phyloP scores from a whole-genome alignment of 2,888 invertebrate species.

The Tridacna gigas region DNA sequence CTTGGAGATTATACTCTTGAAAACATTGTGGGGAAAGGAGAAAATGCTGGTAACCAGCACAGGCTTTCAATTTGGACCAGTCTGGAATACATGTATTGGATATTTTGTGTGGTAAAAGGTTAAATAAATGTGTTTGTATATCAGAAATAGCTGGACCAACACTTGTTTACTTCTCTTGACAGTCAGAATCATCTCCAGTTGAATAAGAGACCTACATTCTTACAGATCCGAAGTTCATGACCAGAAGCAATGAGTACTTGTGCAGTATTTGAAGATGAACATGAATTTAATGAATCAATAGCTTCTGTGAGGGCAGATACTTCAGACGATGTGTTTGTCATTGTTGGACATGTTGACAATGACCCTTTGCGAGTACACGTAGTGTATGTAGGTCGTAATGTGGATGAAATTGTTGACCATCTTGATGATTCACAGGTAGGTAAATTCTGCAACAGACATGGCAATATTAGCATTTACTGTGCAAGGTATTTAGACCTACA shows the following conservation, averaged over 20 bases:
- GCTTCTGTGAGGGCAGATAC: constrained; percentile 76
- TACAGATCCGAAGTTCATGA: not conserved
- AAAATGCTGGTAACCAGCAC: not conserved
- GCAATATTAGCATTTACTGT: no score
- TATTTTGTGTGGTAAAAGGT: no score
- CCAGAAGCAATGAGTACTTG: constrained; percentile 76
- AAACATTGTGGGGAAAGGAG: not conserved
- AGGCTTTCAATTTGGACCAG: no score
- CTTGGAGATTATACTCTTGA: no score
- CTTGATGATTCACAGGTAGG: constrained; percentile 64
- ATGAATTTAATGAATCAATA: constrained; percentile 73
- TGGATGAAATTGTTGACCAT: constrained; percentile 66
- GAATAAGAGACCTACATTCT: not conserved
- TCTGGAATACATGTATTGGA: no score
- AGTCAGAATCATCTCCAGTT: no score
- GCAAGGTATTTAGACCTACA: no score
- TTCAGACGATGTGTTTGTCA: constrained; percentile 68
- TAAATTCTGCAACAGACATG: not conserved
- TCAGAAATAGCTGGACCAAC: no score
- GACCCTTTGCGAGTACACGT: constrained; percentile 77
- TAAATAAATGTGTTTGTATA: no score
- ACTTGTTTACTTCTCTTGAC: no score
- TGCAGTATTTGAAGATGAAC: constrained; percentile 72
- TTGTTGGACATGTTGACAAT: constrained; percentile 80
- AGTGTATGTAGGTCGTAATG: constrained; percentile 69